Percentiles rank a stretch among this genome's conserved stretches.
Evolutionary conservation across 2,888 invertebrate genomes (phyloP).

Genomic region (Artemia sinica): DNA sequence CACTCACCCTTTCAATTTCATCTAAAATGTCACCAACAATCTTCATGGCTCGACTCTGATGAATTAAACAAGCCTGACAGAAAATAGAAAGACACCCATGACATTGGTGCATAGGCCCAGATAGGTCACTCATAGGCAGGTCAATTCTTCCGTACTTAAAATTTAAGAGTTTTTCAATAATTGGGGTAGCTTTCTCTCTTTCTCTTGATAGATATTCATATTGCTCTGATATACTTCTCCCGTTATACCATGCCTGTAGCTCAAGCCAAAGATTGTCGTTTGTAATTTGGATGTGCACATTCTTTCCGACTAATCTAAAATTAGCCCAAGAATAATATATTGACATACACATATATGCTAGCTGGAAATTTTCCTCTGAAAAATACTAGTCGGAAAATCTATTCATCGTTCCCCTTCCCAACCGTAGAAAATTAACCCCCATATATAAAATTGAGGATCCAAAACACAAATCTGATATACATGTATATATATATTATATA

Average conservation of each 20-base stretch:
- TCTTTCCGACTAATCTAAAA: constrained; percentile 36
- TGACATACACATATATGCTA: too few relatives aligned
- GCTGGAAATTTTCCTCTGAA: too few relatives aligned
- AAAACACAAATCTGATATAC: too few relatives aligned
- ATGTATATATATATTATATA: too few relatives aligned
- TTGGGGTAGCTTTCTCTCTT: constrained; percentile 47
- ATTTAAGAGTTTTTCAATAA: constrained; percentile 54
- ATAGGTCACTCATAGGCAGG: not conserved
- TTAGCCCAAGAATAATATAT: too few relatives aligned
- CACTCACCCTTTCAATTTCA: constrained; percentile 41
- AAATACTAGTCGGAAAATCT: too few relatives aligned
- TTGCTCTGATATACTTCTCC: constrained; percentile 53
- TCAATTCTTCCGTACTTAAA: constrained; percentile 41
- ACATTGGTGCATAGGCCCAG: constrained; percentile 31
- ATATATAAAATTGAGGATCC: too few relatives aligned
- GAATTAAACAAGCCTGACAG: constrained; percentile 49
- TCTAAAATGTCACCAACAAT: constrained; percentile 54
- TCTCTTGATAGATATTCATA: constrained; percentile 56
- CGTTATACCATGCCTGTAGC: constrained; percentile 63
- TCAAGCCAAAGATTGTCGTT: constrained; percentile 54
- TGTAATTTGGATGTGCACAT: not conserved
- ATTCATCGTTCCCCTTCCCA: too few relatives aligned
- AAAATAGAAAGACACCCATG: constrained; percentile 53
- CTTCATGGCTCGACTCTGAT: constrained; percentile 52
- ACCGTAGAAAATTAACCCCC: too few relatives aligned